Percentiles rank a stretch among this genome's conserved stretches.
Conservation (phyloP, 2,113 vertebrate genomes). For the Phylloscopus trochilus region DNA sequence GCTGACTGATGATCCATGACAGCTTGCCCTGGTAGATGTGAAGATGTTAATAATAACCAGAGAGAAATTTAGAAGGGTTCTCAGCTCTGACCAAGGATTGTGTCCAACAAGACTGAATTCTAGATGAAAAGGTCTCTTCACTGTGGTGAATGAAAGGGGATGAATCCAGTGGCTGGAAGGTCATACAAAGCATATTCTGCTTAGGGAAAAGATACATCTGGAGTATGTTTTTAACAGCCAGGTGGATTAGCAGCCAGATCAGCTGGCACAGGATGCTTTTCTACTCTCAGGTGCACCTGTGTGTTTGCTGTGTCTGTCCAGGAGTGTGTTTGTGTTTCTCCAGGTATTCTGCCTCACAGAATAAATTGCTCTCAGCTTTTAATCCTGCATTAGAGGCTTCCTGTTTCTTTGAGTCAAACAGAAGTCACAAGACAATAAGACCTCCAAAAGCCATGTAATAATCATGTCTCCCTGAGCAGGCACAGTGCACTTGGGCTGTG, state of each 20-base stretch:
- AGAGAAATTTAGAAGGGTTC: background rate
- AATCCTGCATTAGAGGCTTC: background rate
- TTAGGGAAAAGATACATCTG: background rate
- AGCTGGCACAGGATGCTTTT: background rate
- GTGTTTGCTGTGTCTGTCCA: background rate
- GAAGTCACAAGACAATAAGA: background rate
- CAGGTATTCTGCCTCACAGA: background rate
- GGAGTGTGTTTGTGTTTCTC: background rate
- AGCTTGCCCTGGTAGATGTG: background rate
- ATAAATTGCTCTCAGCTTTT: background rate
- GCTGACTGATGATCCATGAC: background rate
- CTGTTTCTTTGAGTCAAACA: constrained; percentile 1
- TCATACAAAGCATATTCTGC: background rate
- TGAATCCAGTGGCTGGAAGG: background rate
- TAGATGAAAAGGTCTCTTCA: background rate
- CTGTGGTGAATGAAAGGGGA: background rate
- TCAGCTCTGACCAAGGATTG: background rate
- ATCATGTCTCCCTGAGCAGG: background rate
- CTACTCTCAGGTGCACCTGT: background rate
- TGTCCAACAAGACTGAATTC: background rate
- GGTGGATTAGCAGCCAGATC: background rate
- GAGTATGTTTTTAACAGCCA: background rate
- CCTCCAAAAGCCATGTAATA: background rate
- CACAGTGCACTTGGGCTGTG: background rate
- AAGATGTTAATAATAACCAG: background rate